Evolutionary conservation across 2,797 vertebrate species (phyloP).

Genomic region (Notolepis coatsorum): DNA sequence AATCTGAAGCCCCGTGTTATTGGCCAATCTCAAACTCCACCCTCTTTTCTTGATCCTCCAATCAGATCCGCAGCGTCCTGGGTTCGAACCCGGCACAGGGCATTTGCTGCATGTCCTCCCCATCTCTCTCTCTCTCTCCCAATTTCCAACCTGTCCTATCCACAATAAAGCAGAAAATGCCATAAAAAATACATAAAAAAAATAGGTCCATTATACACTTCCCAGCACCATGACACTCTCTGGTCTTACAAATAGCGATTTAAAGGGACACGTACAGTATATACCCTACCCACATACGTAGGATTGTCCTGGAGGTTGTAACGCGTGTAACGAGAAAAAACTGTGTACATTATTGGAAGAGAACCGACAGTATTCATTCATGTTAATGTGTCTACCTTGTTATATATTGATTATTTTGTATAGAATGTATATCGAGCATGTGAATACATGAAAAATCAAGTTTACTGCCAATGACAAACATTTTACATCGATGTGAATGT

Average conservation of each 20-base stretch:
- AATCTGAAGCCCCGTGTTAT: too few species aligned
- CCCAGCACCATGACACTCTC: constrained; percentile 5
- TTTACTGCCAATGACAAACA: constrained; percentile 58
- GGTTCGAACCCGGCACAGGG: neutral
- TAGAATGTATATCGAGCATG: constrained; percentile 80
- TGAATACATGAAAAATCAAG: constrained; percentile 70
- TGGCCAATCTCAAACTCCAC: too few species aligned
- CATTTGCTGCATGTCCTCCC: neutral
- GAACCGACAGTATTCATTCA: constrained; percentile 67
- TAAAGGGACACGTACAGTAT: too few species aligned
- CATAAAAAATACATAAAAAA: too few species aligned
- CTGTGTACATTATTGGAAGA: constrained; percentile 41
- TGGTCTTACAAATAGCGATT: constrained; percentile 24
- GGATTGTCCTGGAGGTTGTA: constrained; percentile 8
- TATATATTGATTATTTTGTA: constrained; percentile 75
- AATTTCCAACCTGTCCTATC: neutral
- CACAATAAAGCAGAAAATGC: too few species aligned
- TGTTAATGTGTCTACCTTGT: constrained; percentile 54
- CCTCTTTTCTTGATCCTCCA: too few species aligned
- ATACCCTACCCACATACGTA: constrained; percentile 9
- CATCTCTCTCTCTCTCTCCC: neutral
- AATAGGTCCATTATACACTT: too few species aligned
- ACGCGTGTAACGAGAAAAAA: too few species aligned
- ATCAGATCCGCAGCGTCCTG: too few species aligned
- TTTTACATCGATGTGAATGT: constrained; percentile 54